Conservation (phyloP, 2,797 vertebrate genomes). For the Pseudocheirus occidentalis region DNA sequence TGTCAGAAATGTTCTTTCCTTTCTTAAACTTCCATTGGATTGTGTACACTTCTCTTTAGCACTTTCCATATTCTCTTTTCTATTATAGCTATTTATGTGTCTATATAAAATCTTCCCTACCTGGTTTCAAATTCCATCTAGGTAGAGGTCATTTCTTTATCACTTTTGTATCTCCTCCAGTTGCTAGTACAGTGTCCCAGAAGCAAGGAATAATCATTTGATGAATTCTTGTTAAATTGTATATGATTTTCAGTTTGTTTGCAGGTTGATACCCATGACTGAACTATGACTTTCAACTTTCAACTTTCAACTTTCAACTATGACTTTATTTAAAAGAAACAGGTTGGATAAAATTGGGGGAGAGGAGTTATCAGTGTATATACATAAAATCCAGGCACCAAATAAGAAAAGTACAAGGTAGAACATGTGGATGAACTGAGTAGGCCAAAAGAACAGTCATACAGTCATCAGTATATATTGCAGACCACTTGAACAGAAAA, state of each 20-base stretch:
- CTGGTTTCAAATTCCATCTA: neutral
- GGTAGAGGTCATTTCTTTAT: neutral
- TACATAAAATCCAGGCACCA: neutral
- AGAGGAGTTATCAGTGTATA: neutral
- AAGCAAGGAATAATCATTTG: neutral
- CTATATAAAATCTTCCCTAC: neutral
- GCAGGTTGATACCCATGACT: neutral
- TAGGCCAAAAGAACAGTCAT: neutral
- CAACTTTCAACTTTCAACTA: no score
- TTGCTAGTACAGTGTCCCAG: neutral
- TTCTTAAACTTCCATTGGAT: neutral
- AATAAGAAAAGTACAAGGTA: neutral
- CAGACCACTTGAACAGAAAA: neutral
- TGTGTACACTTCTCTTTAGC: neutral
- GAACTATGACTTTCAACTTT: neutral
- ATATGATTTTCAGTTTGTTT: neutral
- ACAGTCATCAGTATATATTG: neutral
- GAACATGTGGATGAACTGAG: neutral
- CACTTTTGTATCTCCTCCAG: neutral
- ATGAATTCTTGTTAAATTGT: neutral
- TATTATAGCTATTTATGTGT: neutral
- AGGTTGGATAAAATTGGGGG: neutral
- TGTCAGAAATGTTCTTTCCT: neutral
- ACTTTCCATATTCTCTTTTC: neutral
- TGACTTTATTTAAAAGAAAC: neutral